Evolutionary conservation across 1,140 invertebrate species (phyloP).

Genomic region (Acromyrmex heyeri): DNA sequence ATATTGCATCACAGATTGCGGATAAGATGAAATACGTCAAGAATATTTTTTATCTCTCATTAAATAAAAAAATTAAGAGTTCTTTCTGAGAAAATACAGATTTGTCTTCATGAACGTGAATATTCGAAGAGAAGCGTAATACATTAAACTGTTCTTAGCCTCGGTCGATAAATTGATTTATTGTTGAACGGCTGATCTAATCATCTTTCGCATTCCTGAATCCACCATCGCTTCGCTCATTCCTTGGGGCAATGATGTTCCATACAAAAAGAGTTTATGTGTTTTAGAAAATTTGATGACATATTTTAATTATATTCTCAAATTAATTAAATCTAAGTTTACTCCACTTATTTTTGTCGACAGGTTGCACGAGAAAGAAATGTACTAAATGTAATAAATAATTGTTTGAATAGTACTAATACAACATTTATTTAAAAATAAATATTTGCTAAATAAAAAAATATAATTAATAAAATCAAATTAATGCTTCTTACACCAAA

Average conservation of each 20-base stretch:
- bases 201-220: slow-evolving; percentile 25
- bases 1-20: no score
- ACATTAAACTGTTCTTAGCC: not conserved
- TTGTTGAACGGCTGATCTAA: not conserved
- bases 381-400: no score
- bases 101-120: slow-evolving; percentile 16
- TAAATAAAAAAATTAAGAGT: no score
- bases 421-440: no score
- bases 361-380: no score
- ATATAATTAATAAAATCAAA: no score
- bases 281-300: not conserved
- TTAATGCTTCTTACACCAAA: no score
- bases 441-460: no score
- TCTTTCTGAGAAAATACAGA: not conserved
- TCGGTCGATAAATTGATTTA: slow-evolving; percentile 45
- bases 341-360: not conserved
- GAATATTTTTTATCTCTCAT: no score
- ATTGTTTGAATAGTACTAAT: no score
- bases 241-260: not conserved
- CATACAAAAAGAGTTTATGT: not conserved
- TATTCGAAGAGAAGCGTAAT: slow-evolving; percentile 8
- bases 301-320: not conserved
- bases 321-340: slow-evolving; percentile 3
- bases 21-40: no score
- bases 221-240: not conserved